Conservation (phyloP, 2,113 vertebrate genomes). For the Urocolius indicus region DNA sequence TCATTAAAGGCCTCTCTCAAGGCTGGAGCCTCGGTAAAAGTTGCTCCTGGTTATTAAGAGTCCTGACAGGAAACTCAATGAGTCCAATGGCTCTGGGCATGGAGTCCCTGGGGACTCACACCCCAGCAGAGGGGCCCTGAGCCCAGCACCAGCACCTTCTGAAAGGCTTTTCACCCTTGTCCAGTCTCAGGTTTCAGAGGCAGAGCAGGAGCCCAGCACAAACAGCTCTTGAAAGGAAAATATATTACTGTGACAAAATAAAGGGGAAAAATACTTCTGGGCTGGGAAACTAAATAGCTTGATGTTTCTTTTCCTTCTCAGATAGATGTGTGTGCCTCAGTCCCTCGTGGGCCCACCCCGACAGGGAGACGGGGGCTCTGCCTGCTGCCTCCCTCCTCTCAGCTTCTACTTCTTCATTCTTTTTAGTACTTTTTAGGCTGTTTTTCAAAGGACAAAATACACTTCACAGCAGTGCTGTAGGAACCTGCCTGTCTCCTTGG, state of each 20-base stretch:
- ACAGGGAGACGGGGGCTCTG: accelerated
- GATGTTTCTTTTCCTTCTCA: not conserved
- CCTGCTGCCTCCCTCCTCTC: not conserved
- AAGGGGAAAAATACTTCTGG: not conserved
- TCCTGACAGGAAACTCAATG: not conserved
- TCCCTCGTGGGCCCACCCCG: not conserved
- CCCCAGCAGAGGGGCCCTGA: accelerated
- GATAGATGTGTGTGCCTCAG: not conserved
- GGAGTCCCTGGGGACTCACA: accelerated
- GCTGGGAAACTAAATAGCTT: not conserved
- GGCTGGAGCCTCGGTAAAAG: not conserved
- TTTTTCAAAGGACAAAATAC: not conserved
- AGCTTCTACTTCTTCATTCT: not conserved
- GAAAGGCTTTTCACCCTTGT: not conserved
- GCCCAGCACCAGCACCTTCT: not conserved
- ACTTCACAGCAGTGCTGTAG: not conserved
- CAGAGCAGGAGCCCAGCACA: not conserved
- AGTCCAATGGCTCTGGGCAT: not conserved
- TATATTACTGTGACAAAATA: not conserved
- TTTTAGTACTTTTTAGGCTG: not conserved
- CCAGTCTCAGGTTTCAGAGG: not conserved
- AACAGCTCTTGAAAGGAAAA: not conserved
- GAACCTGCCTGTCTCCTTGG: not conserved
- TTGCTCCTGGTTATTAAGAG: not conserved
- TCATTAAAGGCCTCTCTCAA: not conserved